Evolutionary conservation across 2,113 vertebrate species (phyloP), one percentile per base, ranked within the genome.

Genomic region (Parus major): DNA sequence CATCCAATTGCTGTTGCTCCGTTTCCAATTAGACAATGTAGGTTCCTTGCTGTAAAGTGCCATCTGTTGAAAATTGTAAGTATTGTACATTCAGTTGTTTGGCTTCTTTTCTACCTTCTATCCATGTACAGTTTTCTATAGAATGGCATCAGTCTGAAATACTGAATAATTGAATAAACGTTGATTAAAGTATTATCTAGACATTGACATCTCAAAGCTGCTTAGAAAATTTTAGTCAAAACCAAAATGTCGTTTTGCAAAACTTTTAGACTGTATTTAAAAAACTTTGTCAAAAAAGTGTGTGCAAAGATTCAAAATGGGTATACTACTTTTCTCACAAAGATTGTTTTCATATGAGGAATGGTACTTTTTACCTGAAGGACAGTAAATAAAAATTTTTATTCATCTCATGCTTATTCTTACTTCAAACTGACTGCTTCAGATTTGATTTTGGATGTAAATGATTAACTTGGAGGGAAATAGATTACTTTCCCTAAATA

Each of bases 21-120:
- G 36, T 76, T 61, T 78, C 72, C 69, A 92, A 35, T 84, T 77
- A 82, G 61, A 31, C 4, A 8, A 1, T 75, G 29, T 18, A 42
- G 15, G 81, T 94, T 96, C 61, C 70, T 92, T 92, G 81, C 70
- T 88, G 31, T 75, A 8, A 95, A 86, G 84, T 96, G 91, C 73
- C 80, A 93, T 82, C 80, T 97, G 79, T 95, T 94, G 95, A 93
- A 82, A 94, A 79, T 61, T 72, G 0, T 9, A 72, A 90, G 82
- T 93, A 95, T 41, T 88, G 75, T 88, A 53, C 49, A 3, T 65
- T 64, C 23, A 50, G 2, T 80, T 87, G 35, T 71, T 94, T 72
- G 55, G 3, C 31, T 82, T 46, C 24, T 77, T 91, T 86, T 57
- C 31, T 88, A 23, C 11, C 42, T 75, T 72, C 52, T 82, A 2